Evolutionary conservation across 1,140 invertebrate species (phyloP), one percentile per base, ranked within the genome.

Genomic region (Brachionus koreanus): DNA sequence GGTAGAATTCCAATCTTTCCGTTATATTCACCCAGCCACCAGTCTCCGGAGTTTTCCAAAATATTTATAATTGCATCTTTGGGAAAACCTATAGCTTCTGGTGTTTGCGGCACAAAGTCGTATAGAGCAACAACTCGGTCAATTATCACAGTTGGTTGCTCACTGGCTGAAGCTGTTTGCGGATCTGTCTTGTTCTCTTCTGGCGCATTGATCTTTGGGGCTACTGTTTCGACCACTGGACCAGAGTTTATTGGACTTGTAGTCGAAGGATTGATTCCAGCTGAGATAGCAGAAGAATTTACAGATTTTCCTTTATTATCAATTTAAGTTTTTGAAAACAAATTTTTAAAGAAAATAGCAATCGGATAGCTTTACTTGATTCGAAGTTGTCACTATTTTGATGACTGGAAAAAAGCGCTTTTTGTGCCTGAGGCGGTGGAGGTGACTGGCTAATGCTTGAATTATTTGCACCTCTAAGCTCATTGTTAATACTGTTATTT

Each of bases 21-120:
- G 83, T 94, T 93, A 5, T 95, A 89, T 90, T 95, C 94, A 49
- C 96, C 96, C 87, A 93, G 93, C 96, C 96, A 98, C 96, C 96
- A 98, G 76, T 95, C 93, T 86, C 98, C 96, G 83, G 96, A 94
- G 84, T 95, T 92, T 75, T 93, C 93, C 9, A 97, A 90, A 10
- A 98, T 93, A 52, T 92, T 93, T 81, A 98, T 97, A 63, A 97
- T 93, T 85, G 96, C 94, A 86, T 95, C 95, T 88, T 96, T 96
- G 79, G 94, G 92, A 87, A 98, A 97, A 84, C 92, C 95, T 65
- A 98, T 89, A 87, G 98, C 96, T 88, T 98, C 96, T 42, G 93
- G 93, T 86, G 97, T 96, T 88, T 94, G 93, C 67, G 95, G 95
- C 67, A 92, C 91, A 87, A 98, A 98, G 2, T 94, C 92, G 88